Evolutionary conservation across 2,797 vertebrate species (phyloP), one percentile per base, ranked within the genome.

Genomic region (Cyprinella venusta): DNA sequence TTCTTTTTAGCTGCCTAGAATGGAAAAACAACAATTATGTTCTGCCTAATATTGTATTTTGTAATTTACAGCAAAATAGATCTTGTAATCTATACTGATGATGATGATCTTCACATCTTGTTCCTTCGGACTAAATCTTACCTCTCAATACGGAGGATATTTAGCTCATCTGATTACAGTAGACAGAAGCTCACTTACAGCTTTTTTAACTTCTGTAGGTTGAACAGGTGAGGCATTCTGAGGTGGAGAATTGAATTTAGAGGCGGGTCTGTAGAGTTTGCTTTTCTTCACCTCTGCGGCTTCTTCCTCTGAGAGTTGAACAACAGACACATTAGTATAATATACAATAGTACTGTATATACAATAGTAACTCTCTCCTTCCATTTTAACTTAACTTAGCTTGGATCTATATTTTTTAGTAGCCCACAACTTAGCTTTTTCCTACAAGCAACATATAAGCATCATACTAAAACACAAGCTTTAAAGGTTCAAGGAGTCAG

Each of bases 261-360:
- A 86, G 50, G 90, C 38, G 0, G 95, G 95, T 90, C 92, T 91
- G 91, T 96, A 96, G 9, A 95, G 90, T 82, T 95, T 94, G 89
- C 63, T 94, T 89, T 92, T 95, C 85, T 93, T 95, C 67, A 92
- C 86, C 56, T 95, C 94, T 2, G 92, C 93, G 15, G 91, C 93
- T 88, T 94, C 93, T 85, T 95, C 94, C 85, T 95, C 94, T 96
- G 90, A 81, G 89, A 83, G 88, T 50, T 85, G 19, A 15, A 38
- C 10, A 70, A 8, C 50, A 24, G 52, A 64, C 54, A 76, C 6
- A 36, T 0, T 36, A 6, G 5, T 36, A 36, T 36, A 36, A 5
- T 36, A 5, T 36, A 36, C 36, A 36, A 36, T 36, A 36, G 36
- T 36, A 33, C 2, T 30, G 26, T 30, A 36, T 36, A 79, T 61